Base-by-base conservation (phyloP, 2,797 vertebrate genomes). In the Poeciliopsis infans region DNA sequence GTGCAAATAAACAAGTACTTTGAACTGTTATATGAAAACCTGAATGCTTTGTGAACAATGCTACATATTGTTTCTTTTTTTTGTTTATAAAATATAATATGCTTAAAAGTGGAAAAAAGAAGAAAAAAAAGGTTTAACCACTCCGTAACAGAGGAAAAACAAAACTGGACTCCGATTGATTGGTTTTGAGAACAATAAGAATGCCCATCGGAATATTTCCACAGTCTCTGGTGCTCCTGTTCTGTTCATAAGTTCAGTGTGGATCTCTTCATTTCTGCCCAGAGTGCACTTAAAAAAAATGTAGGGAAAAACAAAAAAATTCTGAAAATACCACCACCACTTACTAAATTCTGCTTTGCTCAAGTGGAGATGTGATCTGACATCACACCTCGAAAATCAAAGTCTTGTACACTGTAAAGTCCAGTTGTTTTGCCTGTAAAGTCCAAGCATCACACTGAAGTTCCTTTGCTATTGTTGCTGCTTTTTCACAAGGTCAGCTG, bases 11-110 rank as follows among this genome's bases (percentile, higher is more conserved):
- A 94, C 89, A 74, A 94, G 93, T 93, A 93, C 89, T 92, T 94
- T 93, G 89, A 91, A 93, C 90, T 93, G 91, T 94, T 93, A 85
- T 93, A 94, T 94, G 94, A 96, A 95, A 95, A 96, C 96, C 96
- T 96, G 96, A 96, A 96, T 96, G 96, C 96, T 96, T 95, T 94
- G 96, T 93, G 96, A 96, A 96, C 96, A 96, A 97, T 97, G 96
- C 96, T 97, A 97, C 97, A 97, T 97, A 96, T 96, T 94, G 82
- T 92, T 49, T 53, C 5, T 59, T 31, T 89, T 59, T 89, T 43
- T 92, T 93, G 91, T 93, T 94, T 93, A 93, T 87, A 93, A 94
- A 94, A 94, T 94, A 93, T 88, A 94, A 89, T 93, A 94, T 87
- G 93, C 92, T 95, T 93, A 86, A 93, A 95, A 93, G 95, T 89